These are phyloP conservation scores for Micronycteris hirsuta DNA, from an alignment of 2,113 vertebrate genomes.

Conservation along the genomic window DNA sequence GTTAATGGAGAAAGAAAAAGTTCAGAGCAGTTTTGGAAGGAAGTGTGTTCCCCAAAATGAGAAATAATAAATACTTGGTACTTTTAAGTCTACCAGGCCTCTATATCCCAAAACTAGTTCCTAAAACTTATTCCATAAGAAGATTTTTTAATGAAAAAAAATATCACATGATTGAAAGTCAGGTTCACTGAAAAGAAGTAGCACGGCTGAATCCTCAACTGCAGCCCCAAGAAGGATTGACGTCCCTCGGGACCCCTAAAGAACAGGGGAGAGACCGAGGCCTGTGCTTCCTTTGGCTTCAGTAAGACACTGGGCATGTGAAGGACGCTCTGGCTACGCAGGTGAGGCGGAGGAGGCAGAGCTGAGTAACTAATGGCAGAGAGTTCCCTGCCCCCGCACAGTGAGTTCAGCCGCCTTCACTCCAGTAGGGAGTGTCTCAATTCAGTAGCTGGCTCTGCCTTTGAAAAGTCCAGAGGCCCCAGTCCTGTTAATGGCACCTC, in stretches of 20 bases:
- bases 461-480: not conserved
- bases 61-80: not conserved
- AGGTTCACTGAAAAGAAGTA: not conserved
- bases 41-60: not conserved
- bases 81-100: not conserved
- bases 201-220: not conserved
- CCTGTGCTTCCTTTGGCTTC: constrained; percentile 48
- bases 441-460: constrained; percentile 26
- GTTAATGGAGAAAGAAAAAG: not conserved
- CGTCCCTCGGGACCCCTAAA: not conserved
- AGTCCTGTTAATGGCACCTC: constrained; percentile 17
- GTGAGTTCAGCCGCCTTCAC: not conserved
- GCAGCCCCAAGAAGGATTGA: not conserved
- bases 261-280: constrained; percentile 42
- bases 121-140: not conserved
- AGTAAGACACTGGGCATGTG: not conserved
- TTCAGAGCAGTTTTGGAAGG: not conserved
- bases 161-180: not conserved
- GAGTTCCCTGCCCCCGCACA: constrained; percentile 30
- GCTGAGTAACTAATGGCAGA: constrained; percentile 22
- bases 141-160: not conserved
- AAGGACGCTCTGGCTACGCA: constrained; percentile 5
- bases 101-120: not conserved
- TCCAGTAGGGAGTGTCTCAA: not conserved
- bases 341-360: not conserved